Conservation (phyloP, 2,888 invertebrate genomes). For the Macropis europaea region DNA sequence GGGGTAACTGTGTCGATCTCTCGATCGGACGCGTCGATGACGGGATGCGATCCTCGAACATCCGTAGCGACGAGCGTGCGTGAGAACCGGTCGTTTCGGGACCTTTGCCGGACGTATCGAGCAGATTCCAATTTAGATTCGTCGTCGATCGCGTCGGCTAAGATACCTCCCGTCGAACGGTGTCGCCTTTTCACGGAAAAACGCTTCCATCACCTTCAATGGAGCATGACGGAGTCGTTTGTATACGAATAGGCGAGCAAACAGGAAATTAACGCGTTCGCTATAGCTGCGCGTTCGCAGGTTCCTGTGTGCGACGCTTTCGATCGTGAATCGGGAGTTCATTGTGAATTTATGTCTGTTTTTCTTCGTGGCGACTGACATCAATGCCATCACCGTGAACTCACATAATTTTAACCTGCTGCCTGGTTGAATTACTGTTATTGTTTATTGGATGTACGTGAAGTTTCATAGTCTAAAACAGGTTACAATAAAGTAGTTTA, state of each 20-base stretch:
- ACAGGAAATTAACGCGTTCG: slow-evolving; percentile 69
- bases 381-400: not conserved
- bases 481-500: too few species aligned
- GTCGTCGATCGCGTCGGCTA: slow-evolving; percentile 43
- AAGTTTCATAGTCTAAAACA: too few species aligned
- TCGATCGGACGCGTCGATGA: slow-evolving; percentile 2
- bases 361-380: too few species aligned
- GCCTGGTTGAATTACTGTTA: too few species aligned
- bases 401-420: too few species aligned
- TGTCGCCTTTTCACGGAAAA: not conserved
- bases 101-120: slow-evolving; percentile 29
- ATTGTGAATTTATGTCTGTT: too few species aligned
- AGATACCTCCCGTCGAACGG: slow-evolving; percentile 12
- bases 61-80: too few species aligned
- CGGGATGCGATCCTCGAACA: slow-evolving; percentile 9
- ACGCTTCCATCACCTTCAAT: slow-evolving; percentile 7
- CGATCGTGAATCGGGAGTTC: too few species aligned
- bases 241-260: slow-evolving; percentile 66
- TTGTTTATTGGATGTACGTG: too few species aligned
- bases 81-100: slow-evolving; percentile 24
- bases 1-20: slow-evolving; percentile 13
- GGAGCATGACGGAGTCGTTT: slow-evolving; percentile 41
- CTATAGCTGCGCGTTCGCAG: slow-evolving; percentile 10
- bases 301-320: too few species aligned
- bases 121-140: slow-evolving; percentile 74